Evolutionary conservation across 2,797 vertebrate genomes (phyloP), one percentile per base, ranked within the genome.

Genomic region (Nasua narica): DNA sequence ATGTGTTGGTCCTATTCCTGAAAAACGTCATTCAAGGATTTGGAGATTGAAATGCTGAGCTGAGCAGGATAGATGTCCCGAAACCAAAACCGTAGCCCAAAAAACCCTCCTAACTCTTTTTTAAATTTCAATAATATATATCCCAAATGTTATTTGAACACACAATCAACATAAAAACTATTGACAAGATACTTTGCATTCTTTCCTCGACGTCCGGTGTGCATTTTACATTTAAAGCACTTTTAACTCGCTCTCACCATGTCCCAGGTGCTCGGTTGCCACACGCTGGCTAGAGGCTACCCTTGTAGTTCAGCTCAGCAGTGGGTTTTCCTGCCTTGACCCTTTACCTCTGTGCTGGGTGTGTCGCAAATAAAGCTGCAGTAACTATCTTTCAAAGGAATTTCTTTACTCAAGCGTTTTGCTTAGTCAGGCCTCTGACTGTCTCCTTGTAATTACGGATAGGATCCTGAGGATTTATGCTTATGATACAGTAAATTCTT

Each of bases 401-500:
- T 81, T 84, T 82, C 77, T 96, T 87, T 83, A 65, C 74, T 54
- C 25, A 69, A 37, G 77, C 43, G 58, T 94, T 97, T 95, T 95
- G 94, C 90, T 96, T 96, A 82, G 91, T 97, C 95, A 97, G 95
- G 87, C 78, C 85, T 96, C 86, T 84, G 58, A 82, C 93, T 82
- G 0, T 96, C 79, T 97, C 79, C 77, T 88, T 93, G 56, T 90
- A 77, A 48, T 93, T 95, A 76, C 35, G 82, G 62, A 89, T 92
- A 93, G 92, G 90, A 92, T 79, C 81, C 58, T 70, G 43, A 90
- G 56, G 78, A 95, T 96, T 96, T 97, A 97, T 96, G 21, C 67
- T 69, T 78, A 62, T 86, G 35, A 37, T 27, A 65, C 54, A 89
- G 82, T 60, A 95, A 93, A 94, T 92, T 91, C 82, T 94, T 96